Evolutionary conservation across 2,797 vertebrate genomes (phyloP).

Genomic region (Orientallactaga sibirica): DNA sequence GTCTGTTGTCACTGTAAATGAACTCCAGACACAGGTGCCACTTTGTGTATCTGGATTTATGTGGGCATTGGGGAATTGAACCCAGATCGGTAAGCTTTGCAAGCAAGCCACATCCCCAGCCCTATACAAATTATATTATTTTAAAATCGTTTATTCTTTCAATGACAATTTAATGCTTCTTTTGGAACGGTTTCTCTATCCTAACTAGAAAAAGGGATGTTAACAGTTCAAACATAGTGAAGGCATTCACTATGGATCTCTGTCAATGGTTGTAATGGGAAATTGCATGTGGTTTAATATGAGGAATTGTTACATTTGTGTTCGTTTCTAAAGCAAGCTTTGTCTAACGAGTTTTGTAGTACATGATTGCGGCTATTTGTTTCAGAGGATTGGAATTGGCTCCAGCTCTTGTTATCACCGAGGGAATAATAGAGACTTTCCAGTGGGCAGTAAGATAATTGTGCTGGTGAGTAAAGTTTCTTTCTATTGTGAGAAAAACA

Average conservation of each 20-base stretch:
- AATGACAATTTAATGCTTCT: neutral
- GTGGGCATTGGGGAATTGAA: too few relatives aligned
- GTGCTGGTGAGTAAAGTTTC: neutral
- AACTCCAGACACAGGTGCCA: too few relatives aligned
- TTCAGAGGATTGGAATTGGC: neutral
- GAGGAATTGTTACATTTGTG: slow-evolving; percentile 24
- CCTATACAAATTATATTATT: slow-evolving; percentile 40
- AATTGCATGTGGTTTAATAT: slow-evolving; percentile 19
- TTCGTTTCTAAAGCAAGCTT: slow-evolving; percentile 18
- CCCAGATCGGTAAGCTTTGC: too few relatives aligned
- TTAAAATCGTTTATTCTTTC: slow-evolving; percentile 56
- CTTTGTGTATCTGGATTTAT: too few relatives aligned
- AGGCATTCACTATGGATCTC: neutral
- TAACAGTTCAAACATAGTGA: neutral
- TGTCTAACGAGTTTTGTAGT: neutral
- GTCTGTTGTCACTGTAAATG: too few relatives aligned
- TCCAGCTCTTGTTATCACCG: neutral
- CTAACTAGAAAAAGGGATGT: slow-evolving; percentile 38
- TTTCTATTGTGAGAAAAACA: neutral
- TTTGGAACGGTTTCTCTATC: slow-evolving; percentile 17
- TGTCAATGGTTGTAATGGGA: slow-evolving; percentile 4
- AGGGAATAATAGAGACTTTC: neutral
- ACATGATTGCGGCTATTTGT: neutral
- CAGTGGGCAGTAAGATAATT: neutral
- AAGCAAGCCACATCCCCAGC: too few relatives aligned